Percentiles rank a stretch among this genome's conserved stretches.
Conservation (phyloP, 2,888 invertebrate genomes). For the Marasmarcha lunaedactyla region DNA sequence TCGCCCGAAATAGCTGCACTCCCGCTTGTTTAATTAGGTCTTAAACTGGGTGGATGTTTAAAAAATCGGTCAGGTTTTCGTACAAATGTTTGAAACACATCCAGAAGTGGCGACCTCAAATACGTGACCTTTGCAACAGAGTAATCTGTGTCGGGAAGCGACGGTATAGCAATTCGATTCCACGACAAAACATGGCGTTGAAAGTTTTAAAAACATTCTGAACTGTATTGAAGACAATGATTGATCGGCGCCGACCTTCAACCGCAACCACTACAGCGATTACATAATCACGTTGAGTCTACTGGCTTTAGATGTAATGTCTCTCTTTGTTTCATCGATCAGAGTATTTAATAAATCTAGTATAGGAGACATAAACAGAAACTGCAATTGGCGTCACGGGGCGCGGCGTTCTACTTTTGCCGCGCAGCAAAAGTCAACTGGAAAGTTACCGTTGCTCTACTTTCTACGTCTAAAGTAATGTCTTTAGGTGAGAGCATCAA, state of each 20-base stretch:
- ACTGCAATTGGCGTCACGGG: constrained; percentile 39
- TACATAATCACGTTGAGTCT: background rate
- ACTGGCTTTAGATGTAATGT: too few relatives aligned
- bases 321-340: too few relatives aligned
- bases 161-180: background rate
- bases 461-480: constrained; percentile 48
- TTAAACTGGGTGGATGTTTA: constrained; percentile 24
- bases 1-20: constrained; percentile 49
- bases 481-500: too few relatives aligned
- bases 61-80: constrained; percentile 63
- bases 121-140: constrained; percentile 18
- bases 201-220: constrained; percentile 46
- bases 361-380: too few relatives aligned
- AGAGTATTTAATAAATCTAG: too few relatives aligned
- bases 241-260: constrained; percentile 36
- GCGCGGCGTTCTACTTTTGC: constrained; percentile 59
- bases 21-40: constrained; percentile 45
- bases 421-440: constrained; percentile 55
- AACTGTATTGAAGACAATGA: constrained; percentile 41
- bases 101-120: constrained; percentile 35
- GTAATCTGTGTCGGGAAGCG: constrained; percentile 17
- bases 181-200: constrained; percentile 32
- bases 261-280: constrained; percentile 5
- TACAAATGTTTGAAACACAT: constrained; percentile 34
- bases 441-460: constrained; percentile 69